phyloP scores from a whole-genome alignment of 1,140 invertebrate genomes.

The Drosophila pectinifera region DNA sequence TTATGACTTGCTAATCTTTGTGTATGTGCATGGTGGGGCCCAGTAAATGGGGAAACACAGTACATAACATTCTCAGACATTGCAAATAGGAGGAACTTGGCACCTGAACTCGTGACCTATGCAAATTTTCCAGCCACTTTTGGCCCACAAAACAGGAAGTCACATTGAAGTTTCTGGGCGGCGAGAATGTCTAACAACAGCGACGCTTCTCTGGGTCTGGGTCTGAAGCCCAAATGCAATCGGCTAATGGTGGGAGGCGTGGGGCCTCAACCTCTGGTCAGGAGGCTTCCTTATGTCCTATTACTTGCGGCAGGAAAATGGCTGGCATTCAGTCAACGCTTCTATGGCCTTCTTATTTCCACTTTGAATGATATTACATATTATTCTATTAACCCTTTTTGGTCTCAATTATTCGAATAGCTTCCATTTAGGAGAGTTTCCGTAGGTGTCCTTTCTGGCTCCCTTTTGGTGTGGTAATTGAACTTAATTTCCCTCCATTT shows the following conservation, averaged over 20 bases:
- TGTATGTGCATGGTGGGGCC: slow-evolving; percentile 5
- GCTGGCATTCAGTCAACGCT: slow-evolving; percentile 1
- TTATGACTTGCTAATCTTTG: slow-evolving; percentile 74
- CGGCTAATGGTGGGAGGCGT: slow-evolving; percentile 37
- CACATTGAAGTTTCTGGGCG: slow-evolving; percentile 70
- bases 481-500: slow-evolving; percentile 55
- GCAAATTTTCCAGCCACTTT: slow-evolving; percentile 72
- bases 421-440: slow-evolving; percentile 1
- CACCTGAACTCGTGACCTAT: slow-evolving; percentile 84
- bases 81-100: slow-evolving; percentile 60
- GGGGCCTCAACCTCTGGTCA: background rate
- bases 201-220: slow-evolving; percentile 64
- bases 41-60: slow-evolving; percentile 3
- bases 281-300: slow-evolving; percentile 5
- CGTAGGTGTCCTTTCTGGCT: slow-evolving; percentile 40
- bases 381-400: slow-evolving; percentile 12
- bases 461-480: slow-evolving; percentile 54
- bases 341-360: background rate
- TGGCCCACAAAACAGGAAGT: slow-evolving; percentile 77
- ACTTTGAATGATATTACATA: slow-evolving; percentile 39
- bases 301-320: slow-evolving; percentile 3
- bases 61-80: slow-evolving; percentile 68
- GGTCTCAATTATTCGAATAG: slow-evolving; percentile 26
- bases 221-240: slow-evolving; percentile 65
- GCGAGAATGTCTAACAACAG: slow-evolving; percentile 45